Evolutionary conservation across 2,888 invertebrate species (phyloP).

Genomic region (Bellardia bayeri): DNA sequence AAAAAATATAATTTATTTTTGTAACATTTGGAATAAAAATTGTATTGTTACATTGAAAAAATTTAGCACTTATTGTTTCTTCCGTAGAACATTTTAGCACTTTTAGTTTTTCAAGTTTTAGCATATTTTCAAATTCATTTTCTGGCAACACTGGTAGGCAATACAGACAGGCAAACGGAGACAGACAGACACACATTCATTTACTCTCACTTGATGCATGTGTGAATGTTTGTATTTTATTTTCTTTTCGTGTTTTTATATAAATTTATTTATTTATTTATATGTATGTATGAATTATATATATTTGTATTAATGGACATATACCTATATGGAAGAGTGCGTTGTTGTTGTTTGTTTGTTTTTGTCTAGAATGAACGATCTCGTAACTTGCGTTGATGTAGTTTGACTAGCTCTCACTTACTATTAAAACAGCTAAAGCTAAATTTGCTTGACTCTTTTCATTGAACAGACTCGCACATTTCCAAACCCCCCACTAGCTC

Average conservation of each 20-base stretch:
- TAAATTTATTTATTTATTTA: not conserved
- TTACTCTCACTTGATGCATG: slow-evolving; percentile 48
- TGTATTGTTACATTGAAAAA: no score
- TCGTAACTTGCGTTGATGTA: slow-evolving; percentile 54
- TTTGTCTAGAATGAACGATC: slow-evolving; percentile 59
- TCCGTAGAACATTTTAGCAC: no score
- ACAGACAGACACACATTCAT: not conserved
- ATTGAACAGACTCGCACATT: slow-evolving; percentile 3
- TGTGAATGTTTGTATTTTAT: not conserved
- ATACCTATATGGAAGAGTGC: not conserved
- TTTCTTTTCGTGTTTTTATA: not conserved
- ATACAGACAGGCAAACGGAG: slow-evolving; percentile 8
- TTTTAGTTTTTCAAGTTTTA: no score
- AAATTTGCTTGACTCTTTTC: slow-evolving; percentile 13
- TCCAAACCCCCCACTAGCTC: not conserved
- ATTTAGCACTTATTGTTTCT: no score
- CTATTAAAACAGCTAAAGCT: slow-evolving; percentile 57
- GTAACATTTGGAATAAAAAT: no score
- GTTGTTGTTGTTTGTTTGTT: slow-evolving; percentile 30
- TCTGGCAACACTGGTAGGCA: no score
- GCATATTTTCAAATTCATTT: no score
- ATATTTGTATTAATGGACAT: not conserved
- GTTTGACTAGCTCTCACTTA: slow-evolving; percentile 64
- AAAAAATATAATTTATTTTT: no score
- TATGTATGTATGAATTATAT: not conserved